Percentiles rank a stretch among this genome's conserved stretches.
Evolutionary conservation across 2,888 invertebrate species (phyloP).

Genomic region (Nowickia ferox): DNA sequence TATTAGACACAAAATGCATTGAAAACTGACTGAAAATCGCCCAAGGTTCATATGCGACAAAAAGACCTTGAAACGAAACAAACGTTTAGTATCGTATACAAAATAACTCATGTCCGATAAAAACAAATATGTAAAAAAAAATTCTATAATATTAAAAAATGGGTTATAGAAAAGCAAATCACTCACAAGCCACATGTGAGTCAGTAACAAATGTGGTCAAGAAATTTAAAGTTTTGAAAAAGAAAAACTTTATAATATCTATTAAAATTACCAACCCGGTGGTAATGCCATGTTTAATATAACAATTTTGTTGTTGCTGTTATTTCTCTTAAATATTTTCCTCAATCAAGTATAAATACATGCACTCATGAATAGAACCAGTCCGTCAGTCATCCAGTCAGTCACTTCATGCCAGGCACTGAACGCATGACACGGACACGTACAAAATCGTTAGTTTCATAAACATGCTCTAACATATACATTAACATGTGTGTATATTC

Average conservation of each 20-base stretch:
- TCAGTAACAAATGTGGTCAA: constrained; percentile 3
- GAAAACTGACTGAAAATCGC: constrained; percentile 38
- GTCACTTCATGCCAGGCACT: constrained; percentile 70
- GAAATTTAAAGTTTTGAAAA: not conserved
- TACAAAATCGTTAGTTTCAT: constrained; percentile 63
- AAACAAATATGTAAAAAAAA: constrained; percentile 9
- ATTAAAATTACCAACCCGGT: constrained; percentile 64
- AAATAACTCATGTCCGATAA: constrained; percentile 4
- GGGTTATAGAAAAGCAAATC: constrained; percentile 7
- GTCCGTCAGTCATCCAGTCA: constrained; percentile 63
- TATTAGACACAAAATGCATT: constrained; percentile 23
- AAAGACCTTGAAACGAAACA: constrained; percentile 52
- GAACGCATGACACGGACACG: constrained; percentile 71
- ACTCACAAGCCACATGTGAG: constrained; percentile 1
- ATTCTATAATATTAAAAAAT: not conserved
- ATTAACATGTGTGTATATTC: constrained; percentile 5
- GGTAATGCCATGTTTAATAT: constrained; percentile 66
- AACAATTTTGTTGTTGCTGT: constrained; percentile 43
- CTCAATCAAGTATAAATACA: constrained; percentile 43
- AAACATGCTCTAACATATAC: constrained; percentile 21
- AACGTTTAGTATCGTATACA: constrained; percentile 11
- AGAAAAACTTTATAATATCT: constrained; percentile 8
- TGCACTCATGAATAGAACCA: constrained; percentile 31
- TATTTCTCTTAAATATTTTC: constrained; percentile 38
- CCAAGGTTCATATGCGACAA: constrained; percentile 16